Evolutionary conservation across 2,888 invertebrate genomes (phyloP).

Genomic region (Synergus itoensis): DNA sequence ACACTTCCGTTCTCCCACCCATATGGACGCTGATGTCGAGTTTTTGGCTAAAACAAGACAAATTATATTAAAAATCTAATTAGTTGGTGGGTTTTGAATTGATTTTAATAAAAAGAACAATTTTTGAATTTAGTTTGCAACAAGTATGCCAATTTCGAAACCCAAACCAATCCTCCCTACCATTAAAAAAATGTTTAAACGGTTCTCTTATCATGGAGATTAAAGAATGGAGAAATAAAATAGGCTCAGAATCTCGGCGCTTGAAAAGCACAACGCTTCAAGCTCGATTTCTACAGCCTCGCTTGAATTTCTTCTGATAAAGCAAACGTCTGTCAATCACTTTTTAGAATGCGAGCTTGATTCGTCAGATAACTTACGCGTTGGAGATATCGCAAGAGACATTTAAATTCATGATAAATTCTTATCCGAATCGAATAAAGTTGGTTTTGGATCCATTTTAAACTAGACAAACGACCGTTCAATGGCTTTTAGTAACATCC

Average conservation of each 20-base stretch:
- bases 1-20: constrained; percentile 83
- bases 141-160: neutral
- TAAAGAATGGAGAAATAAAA: neutral
- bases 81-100: neutral
- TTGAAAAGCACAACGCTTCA: neutral
- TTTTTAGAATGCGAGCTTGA: constrained; percentile 7
- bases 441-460: neutral
- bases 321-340: constrained; percentile 12
- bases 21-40: constrained; percentile 86
- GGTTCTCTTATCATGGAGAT: neutral
- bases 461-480: constrained; percentile 38
- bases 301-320: neutral
- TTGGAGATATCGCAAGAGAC: constrained; percentile 4
- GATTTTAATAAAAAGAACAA: neutral
- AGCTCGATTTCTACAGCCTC: neutral
- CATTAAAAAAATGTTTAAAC: neutral
- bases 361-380: neutral
- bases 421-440: constrained; percentile 1
- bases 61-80: neutral
- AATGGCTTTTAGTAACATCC: constrained; percentile 45
- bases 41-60: constrained; percentile 83
- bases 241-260: neutral
- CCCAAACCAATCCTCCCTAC: neutral
- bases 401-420: constrained; percentile 9
- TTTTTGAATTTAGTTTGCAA: neutral